Conservation (phyloP, 2,113 vertebrate species). For the Myotis yumanensis region DNA sequence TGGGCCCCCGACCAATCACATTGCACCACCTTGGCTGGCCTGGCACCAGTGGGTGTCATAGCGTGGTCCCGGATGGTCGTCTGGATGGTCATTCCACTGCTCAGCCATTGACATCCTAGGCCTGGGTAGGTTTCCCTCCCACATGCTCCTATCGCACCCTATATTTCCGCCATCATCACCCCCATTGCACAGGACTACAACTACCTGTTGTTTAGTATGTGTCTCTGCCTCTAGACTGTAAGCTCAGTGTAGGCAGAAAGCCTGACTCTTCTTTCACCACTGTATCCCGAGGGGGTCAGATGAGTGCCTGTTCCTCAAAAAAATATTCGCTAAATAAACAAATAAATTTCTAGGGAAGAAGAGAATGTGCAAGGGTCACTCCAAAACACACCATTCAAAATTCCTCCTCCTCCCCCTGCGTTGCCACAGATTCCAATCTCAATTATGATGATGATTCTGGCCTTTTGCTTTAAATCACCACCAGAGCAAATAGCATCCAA, state of each 20-base stretch:
- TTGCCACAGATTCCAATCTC: not conserved
- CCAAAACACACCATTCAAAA: not conserved
- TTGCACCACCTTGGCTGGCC: too few species aligned
- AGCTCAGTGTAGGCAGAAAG: not conserved
- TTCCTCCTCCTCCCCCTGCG: not conserved
- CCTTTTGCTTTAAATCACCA: slow-evolving; percentile 45
- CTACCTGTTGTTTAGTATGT: accelerated
- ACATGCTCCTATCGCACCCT: accelerated
- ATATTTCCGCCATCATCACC: accelerated
- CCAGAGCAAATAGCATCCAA: not conserved
- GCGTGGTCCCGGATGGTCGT: too few species aligned
- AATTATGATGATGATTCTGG: not conserved
- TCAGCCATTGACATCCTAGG: not conserved
- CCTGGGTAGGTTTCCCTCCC: too few species aligned
- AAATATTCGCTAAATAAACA: not conserved
- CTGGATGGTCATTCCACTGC: too few species aligned
- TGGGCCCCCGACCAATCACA: too few species aligned
- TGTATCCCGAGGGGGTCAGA: not conserved
- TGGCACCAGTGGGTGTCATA: too few species aligned
- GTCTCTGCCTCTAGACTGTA: not conserved
- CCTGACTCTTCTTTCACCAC: too few species aligned
- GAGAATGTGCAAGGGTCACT: not conserved
- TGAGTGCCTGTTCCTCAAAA: not conserved
- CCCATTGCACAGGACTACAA: accelerated
- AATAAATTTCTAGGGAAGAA: not conserved